Evolutionary conservation across 2,888 invertebrate species (phyloP), one percentile per base, ranked within the genome.

Genomic region (Sycophila texana): DNA sequence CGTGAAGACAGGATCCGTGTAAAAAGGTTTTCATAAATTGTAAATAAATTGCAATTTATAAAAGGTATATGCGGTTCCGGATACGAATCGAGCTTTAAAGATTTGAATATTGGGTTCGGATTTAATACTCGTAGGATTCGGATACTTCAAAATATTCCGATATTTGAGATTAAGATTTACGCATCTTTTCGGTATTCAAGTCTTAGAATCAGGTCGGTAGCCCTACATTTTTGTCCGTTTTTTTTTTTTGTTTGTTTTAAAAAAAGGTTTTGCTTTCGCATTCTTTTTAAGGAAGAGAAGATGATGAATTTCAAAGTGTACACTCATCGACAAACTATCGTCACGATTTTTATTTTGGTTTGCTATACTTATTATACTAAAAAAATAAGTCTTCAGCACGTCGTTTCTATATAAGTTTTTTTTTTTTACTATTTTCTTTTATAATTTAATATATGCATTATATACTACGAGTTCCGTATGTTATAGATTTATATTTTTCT

Each of bases 321-420:
- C 57, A 51, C 20, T 55, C 61, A 55, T 53, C 53, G 26, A 75
- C 10, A 39, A 39, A 39, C 39, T 39, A 39, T 39, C 39, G 39
- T 39, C 39, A 39, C 55, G 57, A 58, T 5, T 58, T 20, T 18
- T 60, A 47, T n/a, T 70, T 22, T 12, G 39, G 7, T 47, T 18
- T 20, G 49, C 60, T 71, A 39, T 26, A 22, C 58, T 72, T 65
- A 16, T 72, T 67, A 22, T 58, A 14, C 68, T 58, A 51, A 75
- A 80, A 76, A 82, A 26, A 61, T 80, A 71, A 79, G 68, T 66
- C 47, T n/a, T 77, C 39, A 47, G 10, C 61, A 10, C 18, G 26
- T 67, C 26, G 26, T 67, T 51, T 71, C 22, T 71, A 65, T 57
- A 30, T 14, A 7, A 39, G 39, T 39, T 2, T 26, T 51, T 70